Base-by-base conservation (phyloP, 2,888 invertebrate species). In the Perizoma flavofasciatum region DNA sequence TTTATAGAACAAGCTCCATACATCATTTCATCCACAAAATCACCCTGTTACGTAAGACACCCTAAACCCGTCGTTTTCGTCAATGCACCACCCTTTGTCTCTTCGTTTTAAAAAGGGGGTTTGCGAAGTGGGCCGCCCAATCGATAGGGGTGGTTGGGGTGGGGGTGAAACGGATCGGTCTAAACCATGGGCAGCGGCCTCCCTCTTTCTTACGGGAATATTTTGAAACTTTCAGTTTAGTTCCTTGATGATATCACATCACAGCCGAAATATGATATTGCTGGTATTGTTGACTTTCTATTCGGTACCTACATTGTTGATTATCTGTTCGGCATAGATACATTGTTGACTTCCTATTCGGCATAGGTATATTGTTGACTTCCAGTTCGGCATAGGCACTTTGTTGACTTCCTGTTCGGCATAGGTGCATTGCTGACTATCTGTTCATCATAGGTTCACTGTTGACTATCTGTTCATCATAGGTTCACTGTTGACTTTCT, bases 81-180 rank as follows among this genome's bases (percentile, higher is more conserved):
- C 75, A 75, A 76, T 74, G 34, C 49, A 34, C 63, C 54, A 43
- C 72, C 79, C 77, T 80, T 87, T 87, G 88, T 88, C 86, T 85
- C 73, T 75, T 73, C 78, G 72, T 77, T 86, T 86, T 81, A 83
- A 85, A 86, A 80, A 75, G 78, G 75, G 75, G 78, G 75, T 72
- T 74, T 71, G 67, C 73, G 81, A 85, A 81, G 83, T 85, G 82
- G 85, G 78, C 71, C 78, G 75, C 82, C 7, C 84, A 87, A 89
- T 89, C 89, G 79, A 89, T 89, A 89, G 77, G 74, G 84, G 79
- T 65, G 74, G 68, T 63, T 69, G 69, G 67, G 70, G 66, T 47
- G 71, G 71, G 78, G 77, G 80, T 52, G 57, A 78, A 82, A 83
- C 81, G 68, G 81, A 84, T 82, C 77, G 75, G 73, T 56, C 76